Conservation (phyloP, 2,888 invertebrate species). For the Pilophorus perplexus region DNA sequence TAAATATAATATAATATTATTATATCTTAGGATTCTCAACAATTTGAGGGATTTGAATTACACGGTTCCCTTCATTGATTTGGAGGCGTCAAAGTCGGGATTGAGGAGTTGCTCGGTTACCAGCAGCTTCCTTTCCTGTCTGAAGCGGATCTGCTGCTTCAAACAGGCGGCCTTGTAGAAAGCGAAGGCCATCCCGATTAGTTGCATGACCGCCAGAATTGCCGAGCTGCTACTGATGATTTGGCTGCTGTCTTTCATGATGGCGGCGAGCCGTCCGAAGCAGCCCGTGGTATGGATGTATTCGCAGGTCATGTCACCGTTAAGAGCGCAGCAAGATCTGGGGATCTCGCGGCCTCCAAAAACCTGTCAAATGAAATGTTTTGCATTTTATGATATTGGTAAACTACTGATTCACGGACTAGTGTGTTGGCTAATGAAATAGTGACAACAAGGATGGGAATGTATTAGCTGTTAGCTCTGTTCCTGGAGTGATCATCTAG, state of each 20-base stretch:
- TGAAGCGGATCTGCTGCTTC: conserved; percentile 43
- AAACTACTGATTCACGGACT: too few species aligned
- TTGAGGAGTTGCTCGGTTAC: conserved; percentile 22
- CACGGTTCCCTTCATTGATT: conserved; percentile 1
- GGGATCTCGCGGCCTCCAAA: conserved; percentile 7
- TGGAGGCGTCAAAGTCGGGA: conserved; percentile 9
- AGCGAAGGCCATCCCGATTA: conserved; percentile 43
- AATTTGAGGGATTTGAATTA: too few species aligned
- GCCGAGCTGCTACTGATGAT: conserved; percentile 11
- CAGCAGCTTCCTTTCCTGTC: conserved; percentile 27
- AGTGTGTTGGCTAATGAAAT: too few species aligned
- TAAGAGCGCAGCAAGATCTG: conserved; percentile 15
- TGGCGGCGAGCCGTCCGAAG: neutral
- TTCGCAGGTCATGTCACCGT: neutral
- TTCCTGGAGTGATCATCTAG: too few species aligned
- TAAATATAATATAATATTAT: too few species aligned
- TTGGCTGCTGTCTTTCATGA: conserved; percentile 1
- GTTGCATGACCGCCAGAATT: conserved; percentile 33
- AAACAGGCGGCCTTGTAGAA: conserved; percentile 38
- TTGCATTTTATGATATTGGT: neutral
- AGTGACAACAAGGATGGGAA: too few species aligned
- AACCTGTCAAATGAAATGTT: conserved; percentile 8
- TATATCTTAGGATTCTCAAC: too few species aligned
- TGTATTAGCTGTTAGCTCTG: too few species aligned
- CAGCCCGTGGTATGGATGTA: conserved; percentile 24